Conservation (phyloP, 2,797 vertebrate genomes). For the Pagetopsis macropterus region DNA sequence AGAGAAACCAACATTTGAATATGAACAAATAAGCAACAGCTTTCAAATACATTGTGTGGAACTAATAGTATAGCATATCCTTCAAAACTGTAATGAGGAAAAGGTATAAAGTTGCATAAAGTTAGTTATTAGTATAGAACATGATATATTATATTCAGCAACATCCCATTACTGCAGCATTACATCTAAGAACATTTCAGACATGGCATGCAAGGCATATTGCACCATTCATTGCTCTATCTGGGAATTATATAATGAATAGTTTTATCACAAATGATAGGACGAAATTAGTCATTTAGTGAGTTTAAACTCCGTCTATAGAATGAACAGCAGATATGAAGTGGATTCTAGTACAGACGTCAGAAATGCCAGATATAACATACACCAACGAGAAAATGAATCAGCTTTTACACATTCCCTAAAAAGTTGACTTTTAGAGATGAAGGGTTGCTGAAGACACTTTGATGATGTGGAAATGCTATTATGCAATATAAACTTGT, state of each 20-base stretch:
- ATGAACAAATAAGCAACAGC: background rate
- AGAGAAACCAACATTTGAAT: background rate
- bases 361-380: slow-evolving; percentile 22
- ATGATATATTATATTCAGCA: background rate
- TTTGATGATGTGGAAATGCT: slow-evolving; percentile 74
- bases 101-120: background rate
- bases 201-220: background rate
- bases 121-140: background rate
- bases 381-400: slow-evolving; percentile 26
- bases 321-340: background rate
- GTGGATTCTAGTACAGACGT: slow-evolving; percentile 1
- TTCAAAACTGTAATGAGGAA: background rate
- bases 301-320: background rate
- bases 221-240: background rate
- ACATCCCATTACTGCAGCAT: background rate
- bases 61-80: background rate
- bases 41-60: background rate
- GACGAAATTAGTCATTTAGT: slow-evolving; percentile 20
- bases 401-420: slow-evolving; percentile 36
- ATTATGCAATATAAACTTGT: slow-evolving; percentile 63
- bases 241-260: background rate
- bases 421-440: slow-evolving; percentile 65
- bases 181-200: background rate
- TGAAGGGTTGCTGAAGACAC: slow-evolving; percentile 68
- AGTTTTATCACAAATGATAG: background rate